Evolutionary conservation across 1,140 invertebrate genomes (phyloP), one percentile per base, ranked within the genome.

Genomic region (Drosophila bipectinata): DNA sequence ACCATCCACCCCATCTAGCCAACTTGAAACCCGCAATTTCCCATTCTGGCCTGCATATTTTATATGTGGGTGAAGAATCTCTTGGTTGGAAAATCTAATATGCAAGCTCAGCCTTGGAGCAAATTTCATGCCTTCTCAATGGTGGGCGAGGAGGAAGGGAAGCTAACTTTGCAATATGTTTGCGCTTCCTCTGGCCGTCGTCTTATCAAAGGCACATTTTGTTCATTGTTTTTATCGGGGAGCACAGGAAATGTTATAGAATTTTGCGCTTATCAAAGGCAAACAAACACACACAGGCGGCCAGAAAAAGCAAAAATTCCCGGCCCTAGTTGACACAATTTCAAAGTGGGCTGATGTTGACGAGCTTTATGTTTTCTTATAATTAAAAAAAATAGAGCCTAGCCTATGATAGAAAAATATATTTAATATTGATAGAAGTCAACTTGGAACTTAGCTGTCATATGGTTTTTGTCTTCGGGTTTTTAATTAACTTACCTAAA

Each of bases 201-300:
- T 10, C 60, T 74, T 74, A 74, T 74, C 72, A 64, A 51, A 41
- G 51, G 28, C 53, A 63, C 51, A 57, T 74, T 66, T 66, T 55
- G 61, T 75, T 58, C 61, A 58, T 59, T 74, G 57, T 77, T 72
- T 78, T 84, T 81, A 85, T 84, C 82, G 73, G 71, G 44, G 39
- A n/a, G 30, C 83, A 87, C 59, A 73, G 82, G 82, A 85, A 85
- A 88, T 87, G 78, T 76, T 87, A 75, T 78, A 67, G 64, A 64
- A 87, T 59, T 74, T 49, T 72, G 57, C 51, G 37, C 74, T 87
- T 85, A 85, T 85, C 72, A 63, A 63, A 63, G 44, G 44, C 32
- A 61, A 51, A 49, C 21, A 41, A 21, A 69, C 45, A 57, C 24
- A 63, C 45, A 57, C 32, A 18, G 39, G 12, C 30, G 32, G 18